These are phyloP conservation scores for Oscheius sp. DNA, from an alignment of 2,888 invertebrate genomes.

Conservation along the genomic window DNA sequence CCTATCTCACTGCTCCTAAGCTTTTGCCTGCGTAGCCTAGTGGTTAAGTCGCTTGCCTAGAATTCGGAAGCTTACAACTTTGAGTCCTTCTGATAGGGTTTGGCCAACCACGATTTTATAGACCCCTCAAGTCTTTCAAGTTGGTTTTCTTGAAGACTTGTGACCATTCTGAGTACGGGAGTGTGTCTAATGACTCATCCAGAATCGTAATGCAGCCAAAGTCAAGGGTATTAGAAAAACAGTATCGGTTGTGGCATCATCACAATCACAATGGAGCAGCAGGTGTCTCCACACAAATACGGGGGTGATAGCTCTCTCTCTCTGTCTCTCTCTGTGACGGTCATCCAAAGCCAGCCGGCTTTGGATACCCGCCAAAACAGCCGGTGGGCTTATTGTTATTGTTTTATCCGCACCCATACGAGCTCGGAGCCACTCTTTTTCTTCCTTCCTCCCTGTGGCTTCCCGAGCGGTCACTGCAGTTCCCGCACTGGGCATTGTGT, in stretches of 20 bases:
- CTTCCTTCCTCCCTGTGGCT: neutral
- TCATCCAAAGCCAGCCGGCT: neutral
- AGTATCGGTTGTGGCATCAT: constrained; percentile 9
- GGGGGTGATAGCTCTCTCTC: neutral
- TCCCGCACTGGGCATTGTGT: constrained; percentile 12
- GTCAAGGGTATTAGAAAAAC: neutral
- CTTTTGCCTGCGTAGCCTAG: too few species aligned
- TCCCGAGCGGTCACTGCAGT: neutral
- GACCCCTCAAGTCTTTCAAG: too few species aligned
- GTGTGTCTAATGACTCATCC: too few species aligned
- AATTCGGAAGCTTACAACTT: too few species aligned
- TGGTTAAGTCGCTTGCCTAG: too few species aligned
- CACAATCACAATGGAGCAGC: constrained; percentile 2
- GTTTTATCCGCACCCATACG: neutral
- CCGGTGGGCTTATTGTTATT: neutral
- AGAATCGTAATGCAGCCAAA: too few species aligned
- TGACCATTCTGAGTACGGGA: too few species aligned
- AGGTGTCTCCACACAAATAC: constrained; percentile 34
- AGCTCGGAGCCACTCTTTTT: neutral
- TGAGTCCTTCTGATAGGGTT: too few species aligned
- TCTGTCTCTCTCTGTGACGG: constrained; percentile 13
- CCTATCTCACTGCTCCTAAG: too few species aligned
- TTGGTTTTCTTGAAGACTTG: too few species aligned
- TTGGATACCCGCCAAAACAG: constrained; percentile 4
- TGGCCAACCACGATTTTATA: too few species aligned